A percentile compares a stretch with the other conserved stretches of the same genome.
Conservation (phyloP, 2,888 invertebrate genomes). For the Deilephila elpenor region DNA sequence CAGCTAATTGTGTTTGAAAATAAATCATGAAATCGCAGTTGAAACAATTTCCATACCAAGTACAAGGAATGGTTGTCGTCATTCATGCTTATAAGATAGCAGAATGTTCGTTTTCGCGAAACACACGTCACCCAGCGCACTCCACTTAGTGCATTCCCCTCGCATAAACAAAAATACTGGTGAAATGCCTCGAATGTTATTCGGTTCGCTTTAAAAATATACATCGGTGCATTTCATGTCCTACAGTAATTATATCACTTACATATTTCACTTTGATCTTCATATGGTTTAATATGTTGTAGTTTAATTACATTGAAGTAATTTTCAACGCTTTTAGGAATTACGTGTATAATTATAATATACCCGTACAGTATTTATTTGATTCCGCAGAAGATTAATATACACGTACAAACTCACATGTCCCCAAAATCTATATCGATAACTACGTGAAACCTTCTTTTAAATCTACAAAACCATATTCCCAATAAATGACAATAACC, state of each 20-base stretch:
- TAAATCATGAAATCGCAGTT: background rate
- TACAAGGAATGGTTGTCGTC: background rate
- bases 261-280: background rate
- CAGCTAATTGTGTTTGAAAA: background rate
- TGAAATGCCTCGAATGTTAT: slow-evolving; percentile 21
- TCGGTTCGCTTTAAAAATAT: background rate
- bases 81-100: background rate
- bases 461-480: no score
- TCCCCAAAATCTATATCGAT: no score
- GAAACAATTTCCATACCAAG: background rate
- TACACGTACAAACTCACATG: no score
- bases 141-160: slow-evolving; percentile 62
- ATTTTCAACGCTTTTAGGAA: no score
- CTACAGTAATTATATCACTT: background rate
- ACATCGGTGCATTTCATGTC: background rate
- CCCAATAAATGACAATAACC: no score
- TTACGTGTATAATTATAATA: no score
- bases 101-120: slow-evolving; percentile 55
- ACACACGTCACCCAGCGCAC: slow-evolving; percentile 55
- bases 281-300: background rate
- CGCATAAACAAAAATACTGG: slow-evolving; percentile 66
- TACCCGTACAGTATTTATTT: no score
- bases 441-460: no score
- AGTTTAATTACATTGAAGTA: no score
- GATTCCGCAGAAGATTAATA: no score